Evolutionary conservation across 2,888 invertebrate genomes (phyloP).

Genomic region (Nebria salina): DNA sequence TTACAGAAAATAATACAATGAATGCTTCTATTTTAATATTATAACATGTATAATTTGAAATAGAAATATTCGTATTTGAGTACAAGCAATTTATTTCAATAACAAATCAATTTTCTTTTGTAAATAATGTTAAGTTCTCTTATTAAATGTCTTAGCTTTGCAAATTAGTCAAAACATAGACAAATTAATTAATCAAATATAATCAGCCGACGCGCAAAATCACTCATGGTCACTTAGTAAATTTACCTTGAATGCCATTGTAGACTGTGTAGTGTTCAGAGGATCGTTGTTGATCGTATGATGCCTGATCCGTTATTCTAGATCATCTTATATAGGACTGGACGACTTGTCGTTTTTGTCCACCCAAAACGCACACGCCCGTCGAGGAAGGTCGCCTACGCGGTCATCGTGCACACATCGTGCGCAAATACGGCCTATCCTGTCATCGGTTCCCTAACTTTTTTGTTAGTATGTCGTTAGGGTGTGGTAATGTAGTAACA

Average conservation of each 20-base stretch:
- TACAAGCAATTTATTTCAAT: too few relatives aligned
- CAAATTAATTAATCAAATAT: neutral
- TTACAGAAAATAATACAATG: too few relatives aligned
- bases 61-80: too few relatives aligned
- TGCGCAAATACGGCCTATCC: neutral
- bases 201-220: neutral
- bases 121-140: too few relatives aligned
- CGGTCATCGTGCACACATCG: conserved; percentile 2
- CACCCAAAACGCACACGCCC: conserved; percentile 30
- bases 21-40: too few relatives aligned
- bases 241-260: conserved; percentile 44
- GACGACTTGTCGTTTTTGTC: conserved; percentile 3
- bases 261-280: conserved; percentile 19
- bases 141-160: neutral
- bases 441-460: neutral
- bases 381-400: conserved; percentile 10
- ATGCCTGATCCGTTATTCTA: conserved; percentile 8
- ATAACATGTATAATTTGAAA: too few relatives aligned
- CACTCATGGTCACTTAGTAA: conserved; percentile 8
- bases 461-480: neutral
- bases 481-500: neutral
- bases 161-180: neutral
- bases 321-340: conserved; percentile 31
- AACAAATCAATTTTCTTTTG: too few relatives aligned
- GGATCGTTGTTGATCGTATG: conserved; percentile 30